Evolutionary conservation across 2,797 vertebrate species (phyloP).

Genomic region (Spondyliosoma cantharus): DNA sequence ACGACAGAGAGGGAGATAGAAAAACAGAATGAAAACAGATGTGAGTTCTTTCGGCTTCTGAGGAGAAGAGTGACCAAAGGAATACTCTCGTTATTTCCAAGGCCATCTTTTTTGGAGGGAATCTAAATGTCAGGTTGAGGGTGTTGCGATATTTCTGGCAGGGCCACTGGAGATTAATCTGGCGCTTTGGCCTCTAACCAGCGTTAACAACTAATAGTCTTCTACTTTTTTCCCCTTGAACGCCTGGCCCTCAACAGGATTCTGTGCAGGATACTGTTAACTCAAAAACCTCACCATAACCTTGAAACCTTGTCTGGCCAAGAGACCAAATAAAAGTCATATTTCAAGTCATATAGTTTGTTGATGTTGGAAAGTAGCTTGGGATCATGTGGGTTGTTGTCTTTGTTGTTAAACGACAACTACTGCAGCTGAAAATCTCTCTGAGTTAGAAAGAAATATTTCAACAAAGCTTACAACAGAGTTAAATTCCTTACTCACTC

Average conservation of each 20-base stretch:
- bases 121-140: conserved; percentile 70
- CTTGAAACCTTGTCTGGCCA: conserved; percentile 30
- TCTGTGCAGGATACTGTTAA: conserved; percentile 23
- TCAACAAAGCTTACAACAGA: too few relatives aligned
- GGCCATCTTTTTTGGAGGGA: conserved; percentile 57
- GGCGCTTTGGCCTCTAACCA: conserved; percentile 60
- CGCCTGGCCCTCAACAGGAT: conserved; percentile 24
- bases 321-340: conserved; percentile 22
- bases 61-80: conserved; percentile 64
- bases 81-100: conserved; percentile 63
- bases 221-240: conserved; percentile 62
- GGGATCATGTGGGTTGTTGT: too few relatives aligned
- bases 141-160: conserved; percentile 73
- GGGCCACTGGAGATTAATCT: conserved; percentile 68
- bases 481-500: too few relatives aligned
- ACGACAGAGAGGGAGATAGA: conserved; percentile 54
- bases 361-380: too few relatives aligned
- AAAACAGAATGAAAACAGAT: conserved; percentile 66
- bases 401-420: too few relatives aligned
- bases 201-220: conserved; percentile 65
- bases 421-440: too few relatives aligned
- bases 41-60: conserved; percentile 58
- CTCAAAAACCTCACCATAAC: conserved; percentile 41
- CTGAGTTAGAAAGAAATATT: too few relatives aligned
- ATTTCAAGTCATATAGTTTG: background rate